Evolutionary conservation across 2,113 vertebrate genomes (phyloP).

Genomic region (Anthoscopus minutus): DNA sequence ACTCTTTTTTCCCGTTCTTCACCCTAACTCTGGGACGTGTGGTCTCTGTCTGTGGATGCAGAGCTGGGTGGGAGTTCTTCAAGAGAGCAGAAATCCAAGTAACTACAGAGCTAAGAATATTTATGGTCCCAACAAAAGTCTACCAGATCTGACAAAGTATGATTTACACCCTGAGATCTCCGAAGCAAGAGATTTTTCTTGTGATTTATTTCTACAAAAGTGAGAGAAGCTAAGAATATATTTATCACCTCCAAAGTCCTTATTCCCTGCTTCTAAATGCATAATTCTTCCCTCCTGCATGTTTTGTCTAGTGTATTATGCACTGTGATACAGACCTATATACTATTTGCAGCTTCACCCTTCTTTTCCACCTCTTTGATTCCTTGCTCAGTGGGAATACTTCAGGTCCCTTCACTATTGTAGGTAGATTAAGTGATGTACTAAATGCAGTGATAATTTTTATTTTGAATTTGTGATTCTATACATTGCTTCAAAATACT

Average conservation of each 20-base stretch:
- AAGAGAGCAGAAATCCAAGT: not conserved
- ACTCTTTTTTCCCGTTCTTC: not conserved
- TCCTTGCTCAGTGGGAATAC: not conserved
- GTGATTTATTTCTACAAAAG: slow-evolving; percentile 23
- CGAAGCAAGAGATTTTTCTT: not conserved
- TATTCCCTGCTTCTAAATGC: slow-evolving; percentile 10
- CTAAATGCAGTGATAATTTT: not conserved
- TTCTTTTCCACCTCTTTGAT: not conserved
- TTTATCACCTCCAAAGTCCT: slow-evolving; percentile 22
- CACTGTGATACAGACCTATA: not conserved
- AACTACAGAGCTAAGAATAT: not conserved
- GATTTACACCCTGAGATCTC: not conserved
- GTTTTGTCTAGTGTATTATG: not conserved
- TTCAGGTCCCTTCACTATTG: not conserved
- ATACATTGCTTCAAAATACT: not conserved
- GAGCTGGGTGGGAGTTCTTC: not conserved
- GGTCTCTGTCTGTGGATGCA: not conserved
- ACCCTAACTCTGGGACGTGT: not conserved
- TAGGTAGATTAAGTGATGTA: not conserved
- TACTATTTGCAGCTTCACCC: not conserved
- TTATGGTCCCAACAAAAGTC: slow-evolving; percentile 1
- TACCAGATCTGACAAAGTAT: not conserved
- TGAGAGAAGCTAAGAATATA: slow-evolving; percentile 26
- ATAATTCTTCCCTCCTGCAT: not conserved
- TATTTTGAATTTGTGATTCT: not conserved